phyloP scores from a whole-genome alignment of 2,797 vertebrate species.

The Melanotaenia nigrans region DNA sequence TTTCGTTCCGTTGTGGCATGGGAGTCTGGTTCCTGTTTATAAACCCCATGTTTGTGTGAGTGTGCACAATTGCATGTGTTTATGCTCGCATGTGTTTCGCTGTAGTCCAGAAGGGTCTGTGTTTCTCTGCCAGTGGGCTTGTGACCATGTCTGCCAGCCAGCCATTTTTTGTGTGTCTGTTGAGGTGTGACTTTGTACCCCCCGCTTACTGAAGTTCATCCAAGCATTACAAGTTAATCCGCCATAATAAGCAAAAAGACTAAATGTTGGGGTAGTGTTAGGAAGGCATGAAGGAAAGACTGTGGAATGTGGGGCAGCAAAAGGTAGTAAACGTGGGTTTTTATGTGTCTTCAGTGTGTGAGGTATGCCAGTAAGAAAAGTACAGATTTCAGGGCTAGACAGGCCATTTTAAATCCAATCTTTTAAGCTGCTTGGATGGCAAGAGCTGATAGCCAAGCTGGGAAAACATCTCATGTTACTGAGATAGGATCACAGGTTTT shows the following conservation, averaged over 20 bases:
- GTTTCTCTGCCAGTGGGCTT: conserved; percentile 76
- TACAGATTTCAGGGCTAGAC: conserved; percentile 62
- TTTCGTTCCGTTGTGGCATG: conserved; percentile 59
- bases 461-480: conserved; percentile 49
- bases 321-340: conserved; percentile 48
- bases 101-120: conserved; percentile 67
- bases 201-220: conserved; percentile 80
- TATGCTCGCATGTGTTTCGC: conserved; percentile 45
- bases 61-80: conserved; percentile 22
- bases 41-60: conserved; percentile 24
- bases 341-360: conserved; percentile 46
- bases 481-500: conserved; percentile 53
- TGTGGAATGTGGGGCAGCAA: conserved; percentile 47
- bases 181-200: conserved; percentile 80
- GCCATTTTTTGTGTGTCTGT: conserved; percentile 66
- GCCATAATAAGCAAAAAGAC: conserved; percentile 82
- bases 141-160: conserved; percentile 73
- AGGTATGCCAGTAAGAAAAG: conserved; percentile 63
- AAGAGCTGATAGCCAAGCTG: conserved; percentile 61
- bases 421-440: conserved; percentile 67
- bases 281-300: conserved; percentile 30
- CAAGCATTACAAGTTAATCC: conserved; percentile 86
- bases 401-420: conserved; percentile 67
- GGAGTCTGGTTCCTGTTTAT: conserved; percentile 59
- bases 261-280: conserved; percentile 48